Percentiles rank a stretch among this genome's conserved stretches.
Conservation (phyloP, 2,888 invertebrate genomes). For the Drosophila anomelani region DNA sequence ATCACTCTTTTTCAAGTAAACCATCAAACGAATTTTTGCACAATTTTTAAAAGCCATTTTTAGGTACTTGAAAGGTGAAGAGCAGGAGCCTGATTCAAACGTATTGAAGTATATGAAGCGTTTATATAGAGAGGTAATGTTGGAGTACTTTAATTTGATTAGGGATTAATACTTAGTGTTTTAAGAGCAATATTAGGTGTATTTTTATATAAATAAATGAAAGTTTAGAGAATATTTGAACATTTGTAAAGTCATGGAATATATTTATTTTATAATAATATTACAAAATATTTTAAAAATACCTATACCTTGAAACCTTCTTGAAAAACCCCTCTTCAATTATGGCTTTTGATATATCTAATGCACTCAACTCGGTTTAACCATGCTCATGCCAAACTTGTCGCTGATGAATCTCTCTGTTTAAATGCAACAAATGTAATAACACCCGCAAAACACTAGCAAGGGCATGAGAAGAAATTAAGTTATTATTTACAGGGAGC, state of each 20-base stretch:
- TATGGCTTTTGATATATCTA: neutral
- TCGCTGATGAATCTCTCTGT: constrained; percentile 19
- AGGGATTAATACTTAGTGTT: neutral
- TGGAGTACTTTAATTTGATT: neutral
- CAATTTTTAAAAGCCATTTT: neutral
- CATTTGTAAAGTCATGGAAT: neutral
- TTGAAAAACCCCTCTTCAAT: neutral
- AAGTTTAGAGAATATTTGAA: neutral
- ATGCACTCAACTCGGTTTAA: neutral
- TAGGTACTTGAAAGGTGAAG: constrained; percentile 10
- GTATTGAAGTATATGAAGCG: neutral
- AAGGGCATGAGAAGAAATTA: constrained; percentile 55
- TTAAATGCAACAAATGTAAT: constrained; percentile 29
- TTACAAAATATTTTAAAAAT: too few relatives aligned
- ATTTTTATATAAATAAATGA: neutral
- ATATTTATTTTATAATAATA: neutral
- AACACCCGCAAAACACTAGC: constrained; percentile 18
- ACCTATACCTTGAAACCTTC: neutral
- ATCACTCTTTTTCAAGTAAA: constrained; percentile 35
- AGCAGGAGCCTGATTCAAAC: neutral
- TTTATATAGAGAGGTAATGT: neutral
- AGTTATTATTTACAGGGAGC: constrained; percentile 63
- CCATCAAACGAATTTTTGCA: constrained; percentile 7
- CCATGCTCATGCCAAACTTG: constrained; percentile 2
- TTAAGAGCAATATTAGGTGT: neutral